Conservation (phyloP, 2,797 vertebrate species). For the Pseudocheirus occidentalis region DNA sequence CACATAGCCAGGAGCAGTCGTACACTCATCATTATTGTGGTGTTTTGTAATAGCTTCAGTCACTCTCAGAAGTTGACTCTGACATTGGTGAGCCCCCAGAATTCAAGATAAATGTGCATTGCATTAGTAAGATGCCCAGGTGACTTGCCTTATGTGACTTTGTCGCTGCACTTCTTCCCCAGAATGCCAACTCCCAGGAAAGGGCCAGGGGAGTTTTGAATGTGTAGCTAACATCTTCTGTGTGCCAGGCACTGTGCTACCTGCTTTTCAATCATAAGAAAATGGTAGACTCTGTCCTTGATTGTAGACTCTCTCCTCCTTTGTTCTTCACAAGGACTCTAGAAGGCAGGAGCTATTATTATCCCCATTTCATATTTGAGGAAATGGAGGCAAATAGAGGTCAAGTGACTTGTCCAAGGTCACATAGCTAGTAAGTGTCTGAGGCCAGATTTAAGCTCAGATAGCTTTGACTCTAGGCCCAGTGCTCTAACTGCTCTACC, state of each 20-base stretch:
- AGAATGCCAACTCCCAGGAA: not conserved
- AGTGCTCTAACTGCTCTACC: not conserved
- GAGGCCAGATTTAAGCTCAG: not conserved
- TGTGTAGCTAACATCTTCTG: not conserved
- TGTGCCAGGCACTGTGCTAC: not conserved
- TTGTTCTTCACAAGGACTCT: not conserved
- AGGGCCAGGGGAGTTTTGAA: not conserved
- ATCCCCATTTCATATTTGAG: no score
- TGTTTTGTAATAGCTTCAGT: not conserved
- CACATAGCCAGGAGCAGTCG: not conserved
- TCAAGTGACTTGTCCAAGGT: not conserved
- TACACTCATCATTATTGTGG: not conserved
- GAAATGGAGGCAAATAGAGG: no score
- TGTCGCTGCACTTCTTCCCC: not conserved
- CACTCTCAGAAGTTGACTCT: constrained; percentile 8
- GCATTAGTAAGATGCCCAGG: not conserved
- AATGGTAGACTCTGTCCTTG: no score
- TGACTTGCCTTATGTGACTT: not conserved
- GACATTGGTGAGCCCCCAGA: not conserved
- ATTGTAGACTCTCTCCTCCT: no score
- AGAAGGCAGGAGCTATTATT: no score
- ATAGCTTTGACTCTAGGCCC: not conserved
- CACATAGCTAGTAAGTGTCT: not conserved
- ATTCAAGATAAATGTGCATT: not conserved
- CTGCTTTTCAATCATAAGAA: not conserved